Evolutionary conservation across 2,113 vertebrate species (phyloP), one percentile per base, ranked within the genome.

Genomic region (Casuarius casuarius): DNA sequence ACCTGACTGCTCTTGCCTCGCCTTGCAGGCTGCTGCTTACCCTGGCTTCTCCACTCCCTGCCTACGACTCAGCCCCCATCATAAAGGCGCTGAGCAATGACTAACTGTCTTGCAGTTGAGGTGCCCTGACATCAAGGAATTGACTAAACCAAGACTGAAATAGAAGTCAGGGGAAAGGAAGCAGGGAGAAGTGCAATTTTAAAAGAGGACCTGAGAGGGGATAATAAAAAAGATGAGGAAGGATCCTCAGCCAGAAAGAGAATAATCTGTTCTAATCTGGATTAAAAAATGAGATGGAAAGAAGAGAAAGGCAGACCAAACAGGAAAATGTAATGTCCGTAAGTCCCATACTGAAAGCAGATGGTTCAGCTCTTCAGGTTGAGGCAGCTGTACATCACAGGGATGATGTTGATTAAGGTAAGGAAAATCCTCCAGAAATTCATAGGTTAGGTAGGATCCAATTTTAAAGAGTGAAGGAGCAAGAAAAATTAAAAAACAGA

Each of bases 1-100:
- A 56, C 54, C 29, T 17, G 12, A 58, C 12, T 3, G 21, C 2
- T 29, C 15, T 28, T 12, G 18, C 28, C 38, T 59, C 5, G 0
- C 33, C 62, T n/a, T 54, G 29, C 52, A 44, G 46, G 25, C 7
- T 17, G 23, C 49, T 70, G 74, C 28, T 20, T 40, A 5, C 56
- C 49, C 40, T 25, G 33, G 33, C 29, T 61, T 49, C 29, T 33
- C 29, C n/a, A 7, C 51, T 26, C 33, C 31, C 15, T 2, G 3
- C 21, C 52, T 48, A 59, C 44, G 40, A 7, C 23, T 54, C 65
- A 25, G 38, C 8, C 11, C 56, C 14, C 48, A 26, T 3, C n/a
- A 5, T 7, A 25, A 3, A 38, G 49, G 18, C 46, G 56, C 46
- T 13, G 6, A 62, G 31, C 13, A 42, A 38, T 3, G 6, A 56